These are phyloP conservation scores for Clivina fossor DNA, from an alignment of 2,888 invertebrate genomes.

Conservation along the genomic window DNA sequence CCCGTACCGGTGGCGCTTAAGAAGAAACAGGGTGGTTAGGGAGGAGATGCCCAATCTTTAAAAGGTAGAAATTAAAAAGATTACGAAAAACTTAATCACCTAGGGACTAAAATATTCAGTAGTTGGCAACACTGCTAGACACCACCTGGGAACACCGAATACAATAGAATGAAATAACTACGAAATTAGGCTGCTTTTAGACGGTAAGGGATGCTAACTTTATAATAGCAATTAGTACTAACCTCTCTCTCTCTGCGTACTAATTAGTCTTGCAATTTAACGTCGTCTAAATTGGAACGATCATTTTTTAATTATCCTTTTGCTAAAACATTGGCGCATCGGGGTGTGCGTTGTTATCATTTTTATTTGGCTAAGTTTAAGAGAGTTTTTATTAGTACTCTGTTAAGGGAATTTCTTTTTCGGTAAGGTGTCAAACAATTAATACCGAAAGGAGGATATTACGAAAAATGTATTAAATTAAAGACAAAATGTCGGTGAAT, in stretches of 20 bases:
- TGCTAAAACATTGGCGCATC: conserved; percentile 35
- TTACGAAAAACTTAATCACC: conserved; percentile 31
- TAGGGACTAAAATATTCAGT: conserved; percentile 28
- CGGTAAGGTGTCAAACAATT: conserved; percentile 6
- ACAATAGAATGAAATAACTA: too few species aligned
- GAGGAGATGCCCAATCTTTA: conserved; percentile 22
- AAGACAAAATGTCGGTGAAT: too few species aligned
- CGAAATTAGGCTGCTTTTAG: not conserved
- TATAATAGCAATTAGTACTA: conserved; percentile 31
- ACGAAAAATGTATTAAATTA: too few species aligned
- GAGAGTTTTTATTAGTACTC: conserved; percentile 37
- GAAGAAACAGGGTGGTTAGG: too few species aligned
- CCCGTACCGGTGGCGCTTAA: too few species aligned
- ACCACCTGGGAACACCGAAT: conserved; percentile 17
- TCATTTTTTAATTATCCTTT: conserved; percentile 40
- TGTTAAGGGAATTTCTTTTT: conserved; percentile 32
- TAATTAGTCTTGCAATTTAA: conserved; percentile 29
- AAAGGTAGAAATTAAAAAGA: conserved; percentile 32
- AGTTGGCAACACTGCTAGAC: conserved; percentile 20
- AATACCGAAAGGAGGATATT: conserved; percentile 1
- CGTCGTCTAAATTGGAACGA: conserved; percentile 33
- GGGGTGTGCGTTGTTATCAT: too few species aligned
- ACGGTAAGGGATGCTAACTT: conserved; percentile 27
- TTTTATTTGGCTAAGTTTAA: too few species aligned
- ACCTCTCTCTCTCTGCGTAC: conserved; percentile 27